Evolutionary conservation across 2,888 invertebrate genomes (phyloP), one percentile per base, ranked within the genome.

Genomic region (Ernsta delagoae): DNA sequence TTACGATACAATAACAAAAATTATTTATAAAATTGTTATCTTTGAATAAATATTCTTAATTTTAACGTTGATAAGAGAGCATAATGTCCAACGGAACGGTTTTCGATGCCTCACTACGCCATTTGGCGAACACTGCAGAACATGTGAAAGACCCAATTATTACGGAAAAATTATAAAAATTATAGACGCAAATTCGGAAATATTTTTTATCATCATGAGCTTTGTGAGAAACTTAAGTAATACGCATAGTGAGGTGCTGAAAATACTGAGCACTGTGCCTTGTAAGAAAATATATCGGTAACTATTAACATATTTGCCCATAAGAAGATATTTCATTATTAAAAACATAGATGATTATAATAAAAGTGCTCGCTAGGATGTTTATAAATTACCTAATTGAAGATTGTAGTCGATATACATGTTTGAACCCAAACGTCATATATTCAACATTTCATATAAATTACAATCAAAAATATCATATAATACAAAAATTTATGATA

Each of bases 11-110:
- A 85, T 87, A 88, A 89, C 87, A 88, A 89, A 81, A 80, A 85
- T 81, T 80, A 82, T 83, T 83, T 68, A 73, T 59, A 71, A 84
- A 83, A 82, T 81, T 83, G 85, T 88, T 88, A 90, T 87, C 84
- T 85, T 87, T 85, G 85, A 90, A 92, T 92, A 92, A 92, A 92
- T 91, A 92, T 85, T 79, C 89, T 89, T 91, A 90, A 83, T 78
- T 83, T 83, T 82, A 84, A 79, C 77, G 74, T 78, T 76, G 76
- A 73, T 75, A 83, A 92, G 91, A 92, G 92, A 90, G 92, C 92
- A 84, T 86, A 84, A 80, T 59, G 24, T 56, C 78, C 76, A 78
- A 72, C 77, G 73, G 77, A 79, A 77, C 74, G 54, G 50, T 59
- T 36, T 59, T 56, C 59, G 69, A 69, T 73, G 70, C 72, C 69